A percentile compares a stretch with the other conserved stretches of the same genome.
phyloP scores from a whole-genome alignment of 1,140 invertebrate genomes.

The Anadara kagoshimensis region DNA sequence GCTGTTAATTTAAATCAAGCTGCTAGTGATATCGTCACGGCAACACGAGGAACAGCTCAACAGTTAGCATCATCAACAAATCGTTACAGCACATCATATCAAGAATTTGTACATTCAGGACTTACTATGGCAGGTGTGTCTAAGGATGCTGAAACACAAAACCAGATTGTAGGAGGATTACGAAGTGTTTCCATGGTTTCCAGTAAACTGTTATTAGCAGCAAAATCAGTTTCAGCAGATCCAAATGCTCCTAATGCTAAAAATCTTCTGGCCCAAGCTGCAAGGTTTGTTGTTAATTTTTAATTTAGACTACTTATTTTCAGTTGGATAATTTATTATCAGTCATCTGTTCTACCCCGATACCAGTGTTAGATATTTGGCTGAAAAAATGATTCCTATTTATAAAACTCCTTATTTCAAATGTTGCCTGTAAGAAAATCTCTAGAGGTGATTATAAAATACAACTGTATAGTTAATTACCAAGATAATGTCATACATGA shows the following conservation, averaged over 20 bases:
- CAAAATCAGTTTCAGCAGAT: slow-evolving; percentile 92
- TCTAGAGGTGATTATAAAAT: too few relatives aligned
- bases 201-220: slow-evolving; percentile 88
- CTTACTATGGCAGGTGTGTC: slow-evolving; percentile 61
- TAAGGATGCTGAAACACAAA: slow-evolving; percentile 67
- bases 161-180: slow-evolving; percentile 86
- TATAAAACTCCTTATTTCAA: too few relatives aligned
- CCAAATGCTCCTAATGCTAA: slow-evolving; percentile 91
- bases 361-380: too few relatives aligned
- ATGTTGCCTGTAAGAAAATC: too few relatives aligned
- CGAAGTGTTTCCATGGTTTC: slow-evolving; percentile 92
- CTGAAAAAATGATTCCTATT: too few relatives aligned
- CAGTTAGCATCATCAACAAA: slow-evolving; percentile 84
- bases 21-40: slow-evolving; percentile 83
- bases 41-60: slow-evolving; percentile 79
- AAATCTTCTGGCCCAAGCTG: slow-evolving; percentile 90
- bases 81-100: slow-evolving; percentile 85
- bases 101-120: slow-evolving; percentile 77
- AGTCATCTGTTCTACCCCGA: too few relatives aligned
- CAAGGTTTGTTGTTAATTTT: slow-evolving; percentile 76
- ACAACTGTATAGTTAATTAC: neutral
- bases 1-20: slow-evolving; percentile 88
- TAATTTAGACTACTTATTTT: too few relatives aligned
- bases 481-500: neutral
- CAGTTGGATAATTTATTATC: too few relatives aligned